Percentiles rank a stretch among this genome's conserved stretches.
Conservation (phyloP, 2,888 invertebrate species). For the Latheticus oryzae region DNA sequence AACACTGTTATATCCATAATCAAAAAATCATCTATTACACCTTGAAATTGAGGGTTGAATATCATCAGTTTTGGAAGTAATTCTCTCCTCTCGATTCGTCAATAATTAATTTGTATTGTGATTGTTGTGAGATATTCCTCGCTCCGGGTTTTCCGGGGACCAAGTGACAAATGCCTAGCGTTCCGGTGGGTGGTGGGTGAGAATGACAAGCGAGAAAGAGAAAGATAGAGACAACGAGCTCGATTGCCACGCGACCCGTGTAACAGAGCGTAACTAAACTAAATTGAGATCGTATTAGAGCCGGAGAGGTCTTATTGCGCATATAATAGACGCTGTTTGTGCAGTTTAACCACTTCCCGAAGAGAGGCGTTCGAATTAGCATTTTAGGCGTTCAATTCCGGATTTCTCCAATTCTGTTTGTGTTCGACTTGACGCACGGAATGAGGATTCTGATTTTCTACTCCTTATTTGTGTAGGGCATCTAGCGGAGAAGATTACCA, state of each 20-base stretch:
- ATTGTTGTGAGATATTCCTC: constrained; percentile 46
- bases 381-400: constrained; percentile 64
- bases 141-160: constrained; percentile 36
- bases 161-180: constrained; percentile 50
- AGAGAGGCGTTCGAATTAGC: constrained; percentile 64
- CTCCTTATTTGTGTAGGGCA: constrained; percentile 31
- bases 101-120: constrained; percentile 48
- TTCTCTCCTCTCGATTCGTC: constrained; percentile 40
- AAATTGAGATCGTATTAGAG: constrained; percentile 69
- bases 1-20: too few species aligned
- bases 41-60: constrained; percentile 16
- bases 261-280: constrained; percentile 69
- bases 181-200: constrained; percentile 51
- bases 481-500: constrained; percentile 7
- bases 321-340: constrained; percentile 68
- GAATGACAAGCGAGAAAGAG: constrained; percentile 46
- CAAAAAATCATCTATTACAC: constrained; percentile 10
- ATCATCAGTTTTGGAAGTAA: constrained; percentile 21
- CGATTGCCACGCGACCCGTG: constrained; percentile 67
- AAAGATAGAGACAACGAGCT: constrained; percentile 60
- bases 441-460: constrained; percentile 60
- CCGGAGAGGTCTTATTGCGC: constrained; percentile 67
- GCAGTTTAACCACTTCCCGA: constrained; percentile 67
- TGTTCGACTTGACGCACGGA: constrained; percentile 51
- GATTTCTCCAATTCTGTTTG: constrained; percentile 60